Evolutionary conservation across 2,113 vertebrate genomes (phyloP).

Genomic region (Microcebus ravelobensis): DNA sequence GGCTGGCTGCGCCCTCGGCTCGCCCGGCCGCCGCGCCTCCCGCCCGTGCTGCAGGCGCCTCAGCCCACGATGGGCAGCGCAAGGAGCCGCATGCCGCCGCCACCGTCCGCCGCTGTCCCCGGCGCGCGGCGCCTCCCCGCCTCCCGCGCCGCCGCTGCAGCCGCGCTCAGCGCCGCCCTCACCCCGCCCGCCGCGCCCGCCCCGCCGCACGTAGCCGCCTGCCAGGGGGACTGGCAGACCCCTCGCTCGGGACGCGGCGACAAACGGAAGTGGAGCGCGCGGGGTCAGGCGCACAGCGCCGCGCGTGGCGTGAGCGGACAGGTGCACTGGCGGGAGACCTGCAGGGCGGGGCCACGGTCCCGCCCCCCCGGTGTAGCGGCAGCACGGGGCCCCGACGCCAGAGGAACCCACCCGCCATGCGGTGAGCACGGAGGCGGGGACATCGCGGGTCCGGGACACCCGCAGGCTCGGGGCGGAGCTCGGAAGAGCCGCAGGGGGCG

Average conservation of each 20-base stretch:
- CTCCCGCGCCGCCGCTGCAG: slow-evolving; percentile 56
- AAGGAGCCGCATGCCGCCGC: slow-evolving; percentile 73
- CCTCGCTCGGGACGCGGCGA: background rate
- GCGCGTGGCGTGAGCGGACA: slow-evolving; percentile 29
- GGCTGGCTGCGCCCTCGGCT: slow-evolving; percentile 65
- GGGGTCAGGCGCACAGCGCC: background rate
- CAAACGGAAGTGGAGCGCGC: background rate
- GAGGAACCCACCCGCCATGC: slow-evolving; percentile 48
- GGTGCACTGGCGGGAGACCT: slow-evolving; percentile 34
- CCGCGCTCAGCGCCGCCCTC: slow-evolving; percentile 69
- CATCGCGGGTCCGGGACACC: slow-evolving; percentile 1
- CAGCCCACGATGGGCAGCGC: slow-evolving; percentile 67
- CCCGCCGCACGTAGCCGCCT: slow-evolving; percentile 67
- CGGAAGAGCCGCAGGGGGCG: background rate
- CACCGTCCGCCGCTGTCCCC: slow-evolving; percentile 55
- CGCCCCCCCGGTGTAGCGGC: background rate
- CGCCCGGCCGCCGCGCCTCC: slow-evolving; percentile 57
- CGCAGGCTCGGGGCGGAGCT: slow-evolving; percentile 56
- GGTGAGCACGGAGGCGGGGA: slow-evolving; percentile 40
- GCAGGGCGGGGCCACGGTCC: background rate
- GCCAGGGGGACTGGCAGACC: slow-evolving; percentile 46
- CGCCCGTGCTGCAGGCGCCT: slow-evolving; percentile 45
- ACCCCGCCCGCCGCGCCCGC: slow-evolving; percentile 64
- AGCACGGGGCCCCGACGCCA: background rate
- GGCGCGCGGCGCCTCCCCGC: slow-evolving; percentile 61